Evolutionary conservation across 2,113 vertebrate genomes (phyloP), one percentile per base, ranked within the genome.

Genomic region (Clinocottus analis): DNA sequence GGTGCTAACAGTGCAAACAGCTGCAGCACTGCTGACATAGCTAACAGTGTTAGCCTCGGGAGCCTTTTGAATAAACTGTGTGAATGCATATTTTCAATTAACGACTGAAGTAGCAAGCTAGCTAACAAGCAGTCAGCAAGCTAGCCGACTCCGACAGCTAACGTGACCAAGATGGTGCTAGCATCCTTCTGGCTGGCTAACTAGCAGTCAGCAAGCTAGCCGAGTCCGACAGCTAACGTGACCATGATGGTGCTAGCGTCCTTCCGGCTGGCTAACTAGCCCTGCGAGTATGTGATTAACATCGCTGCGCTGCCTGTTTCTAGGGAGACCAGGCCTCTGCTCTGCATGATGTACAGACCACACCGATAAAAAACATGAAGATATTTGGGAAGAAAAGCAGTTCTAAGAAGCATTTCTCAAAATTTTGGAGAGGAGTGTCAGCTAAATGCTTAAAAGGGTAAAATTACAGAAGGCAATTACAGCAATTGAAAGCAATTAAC

Each of bases 401-500:
- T 43, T 43, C 41, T 4, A 43, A 43, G 41, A 43, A 14, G 11
- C 41, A 43, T 43, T 43, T 43, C 41, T 43, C 13, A 2, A 14
- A 14, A 43, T 43, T 13, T 41, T 41, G 43, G 43, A 43, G 14
- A 45, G 5, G 43, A 63, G 74, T 23, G 69, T 59, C 63, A 62
- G 79, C 63, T 80, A 76, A 88, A 80, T 27, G 65, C 62, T 79
- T 53, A 35, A 83, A 85, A 84, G 59, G 31, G 65, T 56, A 60
- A 29, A 62, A 77, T 69, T 65, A 75, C 47, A 81, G 13, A 83
- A 81, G 70, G 79, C 71, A 80, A 86, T 85, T 88, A 85, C n/a
- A 68, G 80, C 51, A 77, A 81, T 81, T 77, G 75, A 80, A 82
- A 78, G 80, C 79, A 85, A 90, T 90, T 87, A 85, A 79, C 80